Conservation (phyloP, 2,888 invertebrate genomes). For the Drosophila austrosaltans region DNA sequence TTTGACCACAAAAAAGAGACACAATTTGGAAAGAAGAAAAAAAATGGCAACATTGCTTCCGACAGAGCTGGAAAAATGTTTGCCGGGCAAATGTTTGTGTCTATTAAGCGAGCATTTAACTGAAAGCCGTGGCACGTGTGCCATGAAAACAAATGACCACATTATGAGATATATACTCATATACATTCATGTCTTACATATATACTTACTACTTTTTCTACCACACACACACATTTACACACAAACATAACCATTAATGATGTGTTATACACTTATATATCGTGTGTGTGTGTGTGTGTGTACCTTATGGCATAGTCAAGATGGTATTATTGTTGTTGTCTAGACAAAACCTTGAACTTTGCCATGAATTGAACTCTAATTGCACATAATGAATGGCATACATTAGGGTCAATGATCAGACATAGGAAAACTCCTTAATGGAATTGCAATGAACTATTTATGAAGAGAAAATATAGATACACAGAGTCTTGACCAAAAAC, state of each 20-base stretch:
- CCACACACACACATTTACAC: background rate
- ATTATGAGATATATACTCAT: constrained; percentile 53
- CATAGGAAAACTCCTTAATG: constrained; percentile 48
- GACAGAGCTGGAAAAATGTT: constrained; percentile 36
- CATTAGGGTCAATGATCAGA: constrained; percentile 49
- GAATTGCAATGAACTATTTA: constrained; percentile 60
- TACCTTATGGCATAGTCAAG: constrained; percentile 15
- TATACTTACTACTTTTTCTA: constrained; percentile 39
- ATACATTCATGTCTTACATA: constrained; percentile 10
- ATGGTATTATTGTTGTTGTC: constrained; percentile 22
- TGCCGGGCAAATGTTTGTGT: constrained; percentile 60
- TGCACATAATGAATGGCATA: constrained; percentile 68
- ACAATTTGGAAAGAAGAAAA: constrained; percentile 25
- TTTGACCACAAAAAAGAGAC: constrained; percentile 37
- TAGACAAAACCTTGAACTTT: constrained; percentile 60
- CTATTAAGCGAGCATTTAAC: constrained; percentile 70
- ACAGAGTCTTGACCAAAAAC: background rate
- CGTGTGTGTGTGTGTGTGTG: background rate
- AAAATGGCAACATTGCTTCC: background rate
- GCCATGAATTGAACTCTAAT: constrained; percentile 71
- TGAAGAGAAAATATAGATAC: constrained; percentile 15
- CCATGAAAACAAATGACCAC: constrained; percentile 69
- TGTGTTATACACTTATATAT: constrained; percentile 2
- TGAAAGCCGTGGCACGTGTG: constrained; percentile 57
- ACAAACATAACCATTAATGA: constrained; percentile 8